Conservation (phyloP, 2,797 vertebrate species). For the Pagetopsis macropterus region DNA sequence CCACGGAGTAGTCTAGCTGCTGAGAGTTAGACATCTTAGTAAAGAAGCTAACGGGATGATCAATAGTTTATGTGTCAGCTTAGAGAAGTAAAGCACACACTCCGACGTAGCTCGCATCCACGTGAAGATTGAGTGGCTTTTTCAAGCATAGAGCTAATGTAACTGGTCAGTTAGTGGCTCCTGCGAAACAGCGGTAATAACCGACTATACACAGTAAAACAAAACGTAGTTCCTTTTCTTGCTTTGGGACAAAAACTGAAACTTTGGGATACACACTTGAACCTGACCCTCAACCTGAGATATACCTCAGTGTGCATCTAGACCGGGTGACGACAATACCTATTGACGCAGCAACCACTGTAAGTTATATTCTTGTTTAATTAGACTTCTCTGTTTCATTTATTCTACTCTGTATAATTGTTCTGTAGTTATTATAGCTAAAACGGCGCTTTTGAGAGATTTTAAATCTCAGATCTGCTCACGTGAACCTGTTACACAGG, state of each 20-base stretch:
- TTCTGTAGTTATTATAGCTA: too few species aligned
- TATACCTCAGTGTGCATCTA: not conserved
- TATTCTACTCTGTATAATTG: too few species aligned
- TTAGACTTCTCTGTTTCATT: too few species aligned
- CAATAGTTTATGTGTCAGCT: not conserved
- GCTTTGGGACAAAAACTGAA: not conserved
- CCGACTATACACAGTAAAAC: not conserved
- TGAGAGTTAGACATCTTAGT: conserved; percentile 6
- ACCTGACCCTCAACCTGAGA: not conserved
- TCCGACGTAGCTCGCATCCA: not conserved
- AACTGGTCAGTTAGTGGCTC: not conserved
- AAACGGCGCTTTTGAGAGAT: too few species aligned
- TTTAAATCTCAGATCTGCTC: too few species aligned
- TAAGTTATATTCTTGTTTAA: too few species aligned
- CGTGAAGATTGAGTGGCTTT: not conserved
- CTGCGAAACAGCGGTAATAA: not conserved
- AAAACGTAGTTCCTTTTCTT: not conserved
- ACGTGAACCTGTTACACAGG: too few species aligned
- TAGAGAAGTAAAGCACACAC: not conserved
- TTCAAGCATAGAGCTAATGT: not conserved
- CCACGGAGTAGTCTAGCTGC: not conserved
- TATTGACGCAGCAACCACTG: too few species aligned
- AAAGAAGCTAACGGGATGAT: conserved; percentile 7
- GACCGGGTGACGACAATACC: too few species aligned
- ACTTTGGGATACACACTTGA: not conserved